Evolutionary conservation across 1,140 invertebrate genomes (phyloP).

Genomic region (Geopemphigus sp.): DNA sequence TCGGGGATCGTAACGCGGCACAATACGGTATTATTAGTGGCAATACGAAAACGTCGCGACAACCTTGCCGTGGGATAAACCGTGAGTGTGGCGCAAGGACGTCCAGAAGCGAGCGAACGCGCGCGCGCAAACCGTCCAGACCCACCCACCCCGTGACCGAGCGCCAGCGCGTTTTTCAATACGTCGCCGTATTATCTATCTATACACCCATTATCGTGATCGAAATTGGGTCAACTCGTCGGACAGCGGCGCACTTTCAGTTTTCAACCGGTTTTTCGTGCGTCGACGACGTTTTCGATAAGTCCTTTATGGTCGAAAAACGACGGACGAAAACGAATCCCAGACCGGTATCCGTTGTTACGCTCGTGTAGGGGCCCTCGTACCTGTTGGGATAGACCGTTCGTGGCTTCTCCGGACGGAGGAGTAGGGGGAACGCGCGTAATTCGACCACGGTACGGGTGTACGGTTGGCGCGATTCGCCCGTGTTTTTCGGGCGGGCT

Average conservation of each 20-base stretch:
- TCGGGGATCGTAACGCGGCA: too few relatives aligned
- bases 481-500: too few relatives aligned
- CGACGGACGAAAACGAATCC: too few relatives aligned
- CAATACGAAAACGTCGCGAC: constrained; percentile 9
- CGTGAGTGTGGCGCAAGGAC: constrained; percentile 36
- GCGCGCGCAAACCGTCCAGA: not conserved
- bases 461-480: too few relatives aligned
- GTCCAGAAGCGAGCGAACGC: constrained; percentile 2
- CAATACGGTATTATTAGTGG: not conserved
- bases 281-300: not conserved
- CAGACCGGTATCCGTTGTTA: too few relatives aligned
- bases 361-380: too few relatives aligned
- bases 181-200: constrained; percentile 2
- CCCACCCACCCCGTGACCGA: too few relatives aligned
- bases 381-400: too few relatives aligned
- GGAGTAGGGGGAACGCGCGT: too few relatives aligned
- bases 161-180: not conserved
- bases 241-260: constrained; percentile 30
- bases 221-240: constrained; percentile 23
- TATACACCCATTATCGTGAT: constrained; percentile 36
- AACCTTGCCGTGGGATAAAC: constrained; percentile 28
- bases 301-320: not conserved
- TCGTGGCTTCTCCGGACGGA: too few relatives aligned
- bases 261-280: constrained; percentile 45
- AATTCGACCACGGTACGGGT: too few relatives aligned